phyloP scores from a whole-genome alignment of 2,888 invertebrate species.

The Maniola hyperantus region DNA sequence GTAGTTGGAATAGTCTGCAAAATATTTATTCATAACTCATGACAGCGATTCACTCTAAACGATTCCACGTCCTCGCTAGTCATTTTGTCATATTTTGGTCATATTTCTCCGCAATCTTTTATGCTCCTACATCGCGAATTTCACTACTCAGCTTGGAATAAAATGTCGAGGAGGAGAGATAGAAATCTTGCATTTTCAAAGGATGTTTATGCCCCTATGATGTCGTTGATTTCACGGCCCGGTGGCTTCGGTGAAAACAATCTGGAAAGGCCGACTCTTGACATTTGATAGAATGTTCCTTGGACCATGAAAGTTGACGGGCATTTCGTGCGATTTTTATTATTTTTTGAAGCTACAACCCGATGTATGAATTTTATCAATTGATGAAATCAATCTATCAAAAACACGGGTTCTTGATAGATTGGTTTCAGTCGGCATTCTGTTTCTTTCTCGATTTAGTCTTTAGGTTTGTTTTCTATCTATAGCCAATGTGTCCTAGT shows the following conservation, averaged over 20 bases:
- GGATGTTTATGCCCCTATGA: conserved; percentile 57
- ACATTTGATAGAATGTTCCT: conserved; percentile 75
- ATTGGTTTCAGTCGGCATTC: neutral
- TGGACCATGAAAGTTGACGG: conserved; percentile 61
- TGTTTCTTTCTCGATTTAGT: too few species aligned
- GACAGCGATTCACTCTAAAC: conserved; percentile 8
- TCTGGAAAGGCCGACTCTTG: conserved; percentile 65
- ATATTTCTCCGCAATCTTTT: conserved; percentile 9
- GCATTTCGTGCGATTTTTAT: conserved; percentile 47
- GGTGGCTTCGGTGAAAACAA: conserved; percentile 61
- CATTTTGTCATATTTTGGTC: conserved; percentile 13
- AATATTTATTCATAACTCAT: conserved; percentile 14
- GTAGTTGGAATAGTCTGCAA: conserved; percentile 6
- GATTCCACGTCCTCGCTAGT: conserved; percentile 6
- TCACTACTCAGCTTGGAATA: conserved; percentile 43
- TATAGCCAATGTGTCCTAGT: too few species aligned
- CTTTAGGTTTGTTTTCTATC: too few species aligned
- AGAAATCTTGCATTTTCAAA: conserved; percentile 58
- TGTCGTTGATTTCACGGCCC: conserved; percentile 70
- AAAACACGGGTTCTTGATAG: neutral
- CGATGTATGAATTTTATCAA: conserved; percentile 28
- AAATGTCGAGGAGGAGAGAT: conserved; percentile 45
- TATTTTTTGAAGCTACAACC: conserved; percentile 43
- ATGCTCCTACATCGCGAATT: conserved; percentile 33
- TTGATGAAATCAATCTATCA: conserved; percentile 22